A percentile compares a stretch with the other conserved stretches of the same genome.
Conservation (phyloP, 35 echinoderm and acorn worm genomes). For the Hemicentrotus pulcherrimus region DNA sequence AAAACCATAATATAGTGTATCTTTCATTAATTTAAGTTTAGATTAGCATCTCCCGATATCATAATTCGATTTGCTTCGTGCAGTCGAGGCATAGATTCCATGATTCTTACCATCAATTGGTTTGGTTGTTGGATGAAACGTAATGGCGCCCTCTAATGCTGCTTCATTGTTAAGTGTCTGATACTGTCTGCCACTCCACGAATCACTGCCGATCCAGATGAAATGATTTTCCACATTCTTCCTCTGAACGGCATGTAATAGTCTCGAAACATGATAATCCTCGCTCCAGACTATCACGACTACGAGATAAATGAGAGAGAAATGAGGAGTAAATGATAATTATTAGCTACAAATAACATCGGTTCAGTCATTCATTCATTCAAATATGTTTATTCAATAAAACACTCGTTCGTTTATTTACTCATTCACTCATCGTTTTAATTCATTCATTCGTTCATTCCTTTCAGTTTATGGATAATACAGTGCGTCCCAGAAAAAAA, state of each 20-base stretch:
- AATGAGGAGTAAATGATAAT: not conserved
- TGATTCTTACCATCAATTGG: conserved; percentile 79
- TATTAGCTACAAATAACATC: too few relatives aligned
- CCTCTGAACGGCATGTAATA: conserved; percentile 67
- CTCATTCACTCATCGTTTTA: too few relatives aligned
- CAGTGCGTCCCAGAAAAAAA: too few relatives aligned
- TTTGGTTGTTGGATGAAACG: conserved; percentile 77
- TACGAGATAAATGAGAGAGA: not conserved
- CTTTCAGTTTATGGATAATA: too few relatives aligned
- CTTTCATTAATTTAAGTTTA: not conserved
- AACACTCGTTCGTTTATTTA: too few relatives aligned
- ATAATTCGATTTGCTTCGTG: not conserved
- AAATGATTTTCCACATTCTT: conserved; percentile 48
- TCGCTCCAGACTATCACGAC: conserved; percentile 80
- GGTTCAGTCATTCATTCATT: too few relatives aligned
- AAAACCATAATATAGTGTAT: not conserved
- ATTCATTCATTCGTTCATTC: too few relatives aligned
- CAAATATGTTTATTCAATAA: too few relatives aligned
- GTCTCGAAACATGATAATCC: conserved; percentile 55
- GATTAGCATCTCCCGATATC: not conserved
- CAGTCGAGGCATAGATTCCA: not conserved
- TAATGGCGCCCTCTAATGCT: conserved; percentile 91
- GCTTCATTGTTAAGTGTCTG: conserved; percentile 62
- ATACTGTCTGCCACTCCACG: conserved; percentile 73
- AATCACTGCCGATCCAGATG: conserved; percentile 86